Evolutionary conservation across 1,140 invertebrate species (phyloP), one percentile per base, ranked within the genome.

Genomic region (Panulirus ornatus): DNA sequence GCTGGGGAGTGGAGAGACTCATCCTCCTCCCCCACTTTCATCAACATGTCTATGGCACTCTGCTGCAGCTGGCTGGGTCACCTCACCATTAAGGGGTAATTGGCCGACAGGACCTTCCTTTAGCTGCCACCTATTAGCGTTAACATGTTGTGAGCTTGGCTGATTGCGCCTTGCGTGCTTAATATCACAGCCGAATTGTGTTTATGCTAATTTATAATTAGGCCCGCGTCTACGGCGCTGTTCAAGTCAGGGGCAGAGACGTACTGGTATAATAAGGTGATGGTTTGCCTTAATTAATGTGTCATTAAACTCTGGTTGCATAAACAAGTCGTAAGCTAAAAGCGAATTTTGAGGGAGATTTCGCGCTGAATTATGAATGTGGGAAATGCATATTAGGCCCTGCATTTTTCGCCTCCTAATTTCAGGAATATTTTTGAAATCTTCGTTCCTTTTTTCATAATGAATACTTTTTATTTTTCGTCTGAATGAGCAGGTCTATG

Each of bases 171-270:
- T 30, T 6, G 30, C 27, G 58, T 66, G 58, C 58, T 66, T 66
- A 66, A 66, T 66, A 66, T 30, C 58, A 27, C 3, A 27, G 5
- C 30, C 58, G n/a, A 66, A 66, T 66, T 66, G n/a, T 66, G 30
- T 27, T 66, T 66, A 66, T 66, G 58, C 58, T 30, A 66, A 66
- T 66, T 66, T 66, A 66, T 66, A 66, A 66, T 66, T 66, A 66
- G 58, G 8, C 58, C 16, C 58, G 27, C 58, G 58, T 66, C 58
- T 66, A 66, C 58, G 58, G 3, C n/a, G 58, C 16, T 66, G 58
- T 34, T 66, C 58, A 66, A 27, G 58, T 66, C 58, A 30, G 58
- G n/a, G 11, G 58, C 58, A 66, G 58, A 27, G 27, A 27, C 5
- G n/a, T 6, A 5, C 58, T 30, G 58, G 58, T 66, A 66, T 66